Evolutionary conservation across 2,113 vertebrate species (phyloP).

Genomic region (Neotoma lepida): DNA sequence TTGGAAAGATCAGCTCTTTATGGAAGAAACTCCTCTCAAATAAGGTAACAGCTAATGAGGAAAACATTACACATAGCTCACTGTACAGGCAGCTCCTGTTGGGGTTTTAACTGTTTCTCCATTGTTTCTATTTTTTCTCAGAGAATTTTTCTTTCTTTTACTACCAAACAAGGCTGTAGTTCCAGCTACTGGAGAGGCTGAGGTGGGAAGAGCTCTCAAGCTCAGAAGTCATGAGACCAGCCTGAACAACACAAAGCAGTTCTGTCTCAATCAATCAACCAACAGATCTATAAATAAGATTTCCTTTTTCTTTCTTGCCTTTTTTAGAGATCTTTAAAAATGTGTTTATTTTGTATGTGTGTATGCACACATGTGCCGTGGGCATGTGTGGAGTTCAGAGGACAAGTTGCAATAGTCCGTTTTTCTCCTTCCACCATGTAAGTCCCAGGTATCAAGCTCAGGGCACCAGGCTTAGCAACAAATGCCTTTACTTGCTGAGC

Average conservation of each 20-base stretch:
- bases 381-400: background rate
- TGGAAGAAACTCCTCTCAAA: constrained; percentile 56
- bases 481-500: background rate
- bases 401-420: background rate
- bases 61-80: constrained; percentile 54
- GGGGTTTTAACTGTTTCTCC: background rate
- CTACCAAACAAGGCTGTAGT: background rate
- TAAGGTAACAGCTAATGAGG: constrained; percentile 70
- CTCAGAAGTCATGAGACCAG: background rate
- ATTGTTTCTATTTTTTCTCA: background rate
- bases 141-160: background rate
- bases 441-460: background rate
- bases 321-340: background rate
- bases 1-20: constrained; percentile 61
- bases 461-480: background rate
- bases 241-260: background rate
- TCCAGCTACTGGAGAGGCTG: background rate
- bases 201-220: background rate
- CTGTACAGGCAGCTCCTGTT: background rate
- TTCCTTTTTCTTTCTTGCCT: background rate
- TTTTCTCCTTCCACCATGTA: too few relatives aligned
- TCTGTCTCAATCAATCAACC: background rate
- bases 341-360: background rate
- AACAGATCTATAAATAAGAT: background rate
- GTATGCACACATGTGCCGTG: background rate